Percentiles rank a stretch among this genome's conserved stretches.
phyloP scores from a whole-genome alignment of 2,888 invertebrate species.

The Brachynemurus nebulosus region DNA sequence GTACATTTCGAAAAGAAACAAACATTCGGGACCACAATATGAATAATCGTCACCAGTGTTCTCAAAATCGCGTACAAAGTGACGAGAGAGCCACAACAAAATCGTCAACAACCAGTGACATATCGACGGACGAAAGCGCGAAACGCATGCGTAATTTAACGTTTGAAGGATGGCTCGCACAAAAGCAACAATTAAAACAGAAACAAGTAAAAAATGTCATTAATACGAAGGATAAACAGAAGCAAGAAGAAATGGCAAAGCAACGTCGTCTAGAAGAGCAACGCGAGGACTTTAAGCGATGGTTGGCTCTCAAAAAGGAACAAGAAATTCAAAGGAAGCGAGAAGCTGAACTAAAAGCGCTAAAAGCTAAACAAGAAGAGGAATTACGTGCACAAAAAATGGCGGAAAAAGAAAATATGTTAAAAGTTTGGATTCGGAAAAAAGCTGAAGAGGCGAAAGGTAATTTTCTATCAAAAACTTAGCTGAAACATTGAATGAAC shows the following conservation, averaged over 20 bases:
- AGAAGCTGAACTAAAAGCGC: background rate
- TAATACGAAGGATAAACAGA: background rate
- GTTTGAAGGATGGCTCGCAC: slow-evolving; percentile 7
- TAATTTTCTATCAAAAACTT: slow-evolving; percentile 19
- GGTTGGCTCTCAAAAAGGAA: slow-evolving; percentile 4
- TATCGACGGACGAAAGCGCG: background rate
- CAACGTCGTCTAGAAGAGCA: background rate
- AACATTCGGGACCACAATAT: no score
- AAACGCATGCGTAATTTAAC: background rate
- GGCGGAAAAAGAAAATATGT: slow-evolving; percentile 33
- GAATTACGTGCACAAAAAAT: slow-evolving; percentile 31
- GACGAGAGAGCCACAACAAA: slow-evolving; percentile 5
- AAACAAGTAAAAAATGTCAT: background rate
- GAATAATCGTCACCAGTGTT: no score
- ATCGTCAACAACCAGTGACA: slow-evolving; percentile 2
- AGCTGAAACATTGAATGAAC: no score
- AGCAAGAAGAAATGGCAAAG: background rate
- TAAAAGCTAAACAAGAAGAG: slow-evolving; percentile 20
- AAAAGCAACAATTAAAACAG: background rate
- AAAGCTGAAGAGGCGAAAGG: slow-evolving; percentile 46
- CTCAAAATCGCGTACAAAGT: slow-evolving; percentile 19
- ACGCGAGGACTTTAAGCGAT: slow-evolving; percentile 8
- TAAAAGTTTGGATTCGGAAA: slow-evolving; percentile 40
- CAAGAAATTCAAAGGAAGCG: slow-evolving; percentile 3
- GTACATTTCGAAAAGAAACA: background rate